Conservation (phyloP, 2,797 vertebrate species). For the Peromyscus nudipes region DNA sequence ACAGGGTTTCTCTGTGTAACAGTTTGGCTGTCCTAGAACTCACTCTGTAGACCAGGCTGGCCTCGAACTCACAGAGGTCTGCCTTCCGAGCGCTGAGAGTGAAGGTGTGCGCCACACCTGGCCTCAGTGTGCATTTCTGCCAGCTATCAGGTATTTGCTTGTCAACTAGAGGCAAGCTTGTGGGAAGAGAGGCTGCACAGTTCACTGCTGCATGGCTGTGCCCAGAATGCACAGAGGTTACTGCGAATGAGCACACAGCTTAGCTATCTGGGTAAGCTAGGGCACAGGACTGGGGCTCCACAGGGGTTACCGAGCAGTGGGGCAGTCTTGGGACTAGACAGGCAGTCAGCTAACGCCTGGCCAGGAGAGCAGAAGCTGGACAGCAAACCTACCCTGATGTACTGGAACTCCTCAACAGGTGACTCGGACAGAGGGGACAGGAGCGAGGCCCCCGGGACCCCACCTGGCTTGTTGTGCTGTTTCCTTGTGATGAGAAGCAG, state of each 20-base stretch:
- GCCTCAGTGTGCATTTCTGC: neutral
- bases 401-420: conserved; percentile 98
- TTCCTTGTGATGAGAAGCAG: conserved; percentile 98
- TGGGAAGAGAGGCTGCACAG: neutral
- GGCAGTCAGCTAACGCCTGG: neutral
- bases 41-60: neutral
- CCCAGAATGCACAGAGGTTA: neutral
- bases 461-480: conserved; percentile 85
- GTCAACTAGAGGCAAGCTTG: neutral
- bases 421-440: conserved; percentile 89
- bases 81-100: neutral
- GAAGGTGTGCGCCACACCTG: neutral
- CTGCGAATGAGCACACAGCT: neutral
- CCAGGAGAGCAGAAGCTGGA: neutral
- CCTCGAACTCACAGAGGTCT: neutral
- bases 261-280: neutral
- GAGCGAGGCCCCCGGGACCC: conserved; percentile 85
- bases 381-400: conserved; percentile 93
- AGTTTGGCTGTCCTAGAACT: neutral
- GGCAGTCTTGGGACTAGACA: neutral
- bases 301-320: neutral
- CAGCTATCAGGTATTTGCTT: neutral
- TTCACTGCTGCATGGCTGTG: neutral
- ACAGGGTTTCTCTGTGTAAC: neutral
- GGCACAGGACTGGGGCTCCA: neutral